Evolutionary conservation across 2,888 invertebrate genomes (phyloP), one percentile per base, ranked within the genome.

Genomic region (Villa cingulata): DNA sequence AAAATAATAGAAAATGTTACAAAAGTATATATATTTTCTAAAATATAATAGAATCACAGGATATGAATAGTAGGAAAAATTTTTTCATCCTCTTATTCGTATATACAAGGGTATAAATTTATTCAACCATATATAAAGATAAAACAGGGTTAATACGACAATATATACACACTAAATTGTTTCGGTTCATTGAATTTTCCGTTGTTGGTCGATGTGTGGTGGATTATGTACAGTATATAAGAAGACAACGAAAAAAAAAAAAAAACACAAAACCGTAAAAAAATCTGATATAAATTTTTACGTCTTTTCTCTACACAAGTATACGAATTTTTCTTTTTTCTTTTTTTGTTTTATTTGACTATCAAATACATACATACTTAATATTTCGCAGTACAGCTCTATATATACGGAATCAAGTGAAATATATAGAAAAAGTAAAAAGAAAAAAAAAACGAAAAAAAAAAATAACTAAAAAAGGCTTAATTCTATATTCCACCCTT

Each of bases 61-160:
- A 23, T 7, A 23, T 23, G 23, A 23, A 23, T 7, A 23, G 7
- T 7, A 23, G 23, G 5, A n/a, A n/a, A n/a, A n/a, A 23, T 23
- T 23, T 7, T 23, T 23, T 23, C 7, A 7, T 7, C 23, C 7
- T 23, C 5, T 23, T 23, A 23, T 23, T 6, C 23, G 7, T 23
- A 23, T 23, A 23, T 23, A 23, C 23, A 6, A 23, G 23, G 12
- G 29, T 41, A 43, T 38, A 51, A 54, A 52, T 50, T 50, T 48
- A 54, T 48, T 46, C 52, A 53, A 50, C 50, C 55, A 45, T 50
- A 48, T n/a, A n/a, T 48, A 50, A 48, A 53, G 52, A 53, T 55
- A 53, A 55, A 54, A 52, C 49, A 45, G 48, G 48, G 45, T 51
- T 51, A 49, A 51, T 49, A 51, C 49, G 49, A 47, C 38, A 37